Conservation (phyloP, 1,140 invertebrate species). For the Drosophila kepulauana region DNA sequence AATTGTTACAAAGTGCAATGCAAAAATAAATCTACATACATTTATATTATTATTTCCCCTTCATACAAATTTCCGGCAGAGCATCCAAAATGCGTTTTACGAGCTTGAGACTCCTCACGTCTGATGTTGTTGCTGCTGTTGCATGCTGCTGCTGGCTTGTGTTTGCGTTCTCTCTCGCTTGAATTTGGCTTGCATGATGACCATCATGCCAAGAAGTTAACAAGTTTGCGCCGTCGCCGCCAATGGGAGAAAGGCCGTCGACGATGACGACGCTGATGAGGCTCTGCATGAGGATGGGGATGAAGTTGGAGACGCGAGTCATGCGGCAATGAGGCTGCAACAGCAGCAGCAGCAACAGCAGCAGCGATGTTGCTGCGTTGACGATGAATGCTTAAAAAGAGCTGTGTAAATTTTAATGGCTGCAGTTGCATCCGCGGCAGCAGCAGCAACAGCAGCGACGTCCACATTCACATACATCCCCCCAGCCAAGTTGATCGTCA, state of each 20-base stretch:
- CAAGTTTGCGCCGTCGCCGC: slow-evolving; percentile 74
- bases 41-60: too few relatives aligned
- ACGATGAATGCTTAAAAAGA: slow-evolving; percentile 52
- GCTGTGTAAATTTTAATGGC: slow-evolving; percentile 80
- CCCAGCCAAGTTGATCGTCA: slow-evolving; percentile 24
- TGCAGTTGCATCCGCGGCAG: slow-evolving; percentile 64
- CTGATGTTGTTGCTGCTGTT: slow-evolving; percentile 46
- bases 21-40: too few relatives aligned
- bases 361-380: slow-evolving; percentile 51
- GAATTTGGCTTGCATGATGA: slow-evolving; percentile 73
- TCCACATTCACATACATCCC: slow-evolving; percentile 17
- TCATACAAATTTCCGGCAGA: slow-evolving; percentile 3
- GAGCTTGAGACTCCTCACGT: too few relatives aligned
- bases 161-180: slow-evolving; percentile 49
- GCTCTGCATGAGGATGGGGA: slow-evolving; percentile 47
- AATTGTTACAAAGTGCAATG: too few relatives aligned
- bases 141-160: slow-evolving; percentile 67
- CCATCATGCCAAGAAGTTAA: slow-evolving; percentile 81
- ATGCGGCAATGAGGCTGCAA: slow-evolving; percentile 21
- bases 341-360: neutral
- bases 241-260: slow-evolving; percentile 78
- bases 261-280: slow-evolving; percentile 51
- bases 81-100: slow-evolving; percentile 31
- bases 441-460: slow-evolving; percentile 29
- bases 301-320: slow-evolving; percentile 39